Conservation (phyloP, 2,113 vertebrate species). For the Colaptes auratus region DNA sequence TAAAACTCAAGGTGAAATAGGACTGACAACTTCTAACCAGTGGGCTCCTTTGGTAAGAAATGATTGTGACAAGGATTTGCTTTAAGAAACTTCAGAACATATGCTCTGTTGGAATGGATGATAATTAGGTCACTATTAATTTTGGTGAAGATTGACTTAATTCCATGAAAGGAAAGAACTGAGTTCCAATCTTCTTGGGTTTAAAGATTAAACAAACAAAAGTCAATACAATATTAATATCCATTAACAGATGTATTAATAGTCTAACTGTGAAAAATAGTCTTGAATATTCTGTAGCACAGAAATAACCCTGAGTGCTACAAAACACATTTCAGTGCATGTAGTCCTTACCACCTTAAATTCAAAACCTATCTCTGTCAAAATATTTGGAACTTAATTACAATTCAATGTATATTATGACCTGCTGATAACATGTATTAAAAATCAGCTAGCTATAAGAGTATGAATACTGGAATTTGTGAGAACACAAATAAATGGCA, state of each 20-base stretch:
- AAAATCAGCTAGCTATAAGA: not conserved
- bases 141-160: not conserved
- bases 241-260: not conserved
- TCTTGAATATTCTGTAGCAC: not conserved
- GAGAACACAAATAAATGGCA: not conserved
- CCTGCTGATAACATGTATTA: not conserved
- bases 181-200: not conserved
- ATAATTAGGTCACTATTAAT: not conserved
- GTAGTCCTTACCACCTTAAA: not conserved
- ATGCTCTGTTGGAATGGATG: not conserved
- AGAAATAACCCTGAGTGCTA: not conserved
- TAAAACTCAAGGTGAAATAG: constrained; percentile 63
- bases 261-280: not conserved
- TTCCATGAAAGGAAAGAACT: not conserved
- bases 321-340: not conserved
- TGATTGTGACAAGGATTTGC: not conserved
- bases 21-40: constrained; percentile 78
- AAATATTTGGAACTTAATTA: not conserved
- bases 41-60: constrained; percentile 84
- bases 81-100: not conserved
- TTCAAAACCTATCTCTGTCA: not conserved
- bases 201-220: not conserved
- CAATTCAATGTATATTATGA: not conserved
- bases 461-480: not conserved
- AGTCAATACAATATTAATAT: not conserved